phyloP scores from a whole-genome alignment of 2,113 vertebrate species.

The Oreochromis spilurus region DNA sequence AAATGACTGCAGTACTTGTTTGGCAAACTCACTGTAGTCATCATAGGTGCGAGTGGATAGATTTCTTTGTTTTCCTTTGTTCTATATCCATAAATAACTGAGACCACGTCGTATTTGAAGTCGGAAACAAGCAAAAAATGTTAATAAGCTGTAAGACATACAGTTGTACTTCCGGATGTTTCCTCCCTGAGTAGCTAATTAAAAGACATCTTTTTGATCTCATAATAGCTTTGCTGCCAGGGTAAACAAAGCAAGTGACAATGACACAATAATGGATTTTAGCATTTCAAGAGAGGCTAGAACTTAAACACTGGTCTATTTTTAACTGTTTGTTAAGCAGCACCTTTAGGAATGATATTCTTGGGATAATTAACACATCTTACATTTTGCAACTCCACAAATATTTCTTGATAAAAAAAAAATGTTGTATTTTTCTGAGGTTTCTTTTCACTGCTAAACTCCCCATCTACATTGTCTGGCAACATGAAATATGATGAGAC shows the following conservation, averaged over 20 bases:
- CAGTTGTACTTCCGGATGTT: conserved; percentile 44
- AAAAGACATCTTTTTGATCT: conserved; percentile 68
- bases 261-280: conserved; percentile 55
- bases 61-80: conserved; percentile 42
- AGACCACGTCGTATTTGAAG: conserved; percentile 49
- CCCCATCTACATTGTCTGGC: neutral
- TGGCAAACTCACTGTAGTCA: conserved; percentile 14
- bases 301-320: conserved; percentile 37
- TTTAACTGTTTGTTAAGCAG: conserved; percentile 19
- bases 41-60: conserved; percentile 26
- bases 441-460: neutral
- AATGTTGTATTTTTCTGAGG: neutral
- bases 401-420: neutral
- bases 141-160: conserved; percentile 54
- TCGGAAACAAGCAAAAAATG: conserved; percentile 45
- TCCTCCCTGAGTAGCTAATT: conserved; percentile 66
- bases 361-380: neutral
- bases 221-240: conserved; percentile 56
- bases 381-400: neutral
- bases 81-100: conserved; percentile 58
- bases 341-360: neutral
- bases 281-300: conserved; percentile 40
- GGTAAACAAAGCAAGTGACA: conserved; percentile 62
- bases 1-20: conserved; percentile 7
- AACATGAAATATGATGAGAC: neutral